Base-by-base conservation (phyloP, 2,113 vertebrate species). In the Bubalus kerabau region DNA sequence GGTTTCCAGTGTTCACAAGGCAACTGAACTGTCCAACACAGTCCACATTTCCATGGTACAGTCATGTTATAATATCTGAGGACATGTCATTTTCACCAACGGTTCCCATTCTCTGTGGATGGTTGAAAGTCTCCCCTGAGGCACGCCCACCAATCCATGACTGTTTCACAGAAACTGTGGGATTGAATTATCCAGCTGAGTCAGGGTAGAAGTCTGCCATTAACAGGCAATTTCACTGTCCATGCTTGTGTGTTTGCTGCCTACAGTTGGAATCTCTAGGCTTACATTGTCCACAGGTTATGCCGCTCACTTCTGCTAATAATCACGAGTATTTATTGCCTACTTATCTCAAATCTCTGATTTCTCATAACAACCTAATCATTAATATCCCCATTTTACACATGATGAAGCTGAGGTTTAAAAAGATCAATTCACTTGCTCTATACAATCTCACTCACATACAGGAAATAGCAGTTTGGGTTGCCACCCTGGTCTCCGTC, bases 341-440 rank as follows among this genome's bases (percentile, higher is more conserved):
- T 36, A 32, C 52, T 94, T 83, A 64, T 2, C 57, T 85, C 19
- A 76, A 30, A 36, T 46, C 59, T 21, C 50, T 10, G 14, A 91
- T 92, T 82, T 93, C 54, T 93, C 81, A 83, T 46, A 91, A 48
- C 40, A 19, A 89, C 14, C 46, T 71, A 32, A 43, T 90, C 43
- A 13, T 78, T 74, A 67, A 87, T 48, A 67, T 15, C 13, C n/a
- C 91, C 91, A 91, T 71, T 92, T 97, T 97, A 94, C 36, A 97
- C 85, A 96, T 87, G 46, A 60, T 64, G 43, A 88, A 96, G 50
- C 23, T 82, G 56, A 95, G 59, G 52, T 32, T 85, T 56, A 76
- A 93, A 54, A 59, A 91, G 30, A 50, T 32, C 17, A 93, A 30
- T 21, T 94, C 24, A 40, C 10, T 83, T 93, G 54, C 17, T 26